A percentile compares a stretch with the other conserved stretches of the same genome.
phyloP scores from a whole-genome alignment of 2,113 vertebrate species.

The Neomonachus schauinslandi region DNA sequence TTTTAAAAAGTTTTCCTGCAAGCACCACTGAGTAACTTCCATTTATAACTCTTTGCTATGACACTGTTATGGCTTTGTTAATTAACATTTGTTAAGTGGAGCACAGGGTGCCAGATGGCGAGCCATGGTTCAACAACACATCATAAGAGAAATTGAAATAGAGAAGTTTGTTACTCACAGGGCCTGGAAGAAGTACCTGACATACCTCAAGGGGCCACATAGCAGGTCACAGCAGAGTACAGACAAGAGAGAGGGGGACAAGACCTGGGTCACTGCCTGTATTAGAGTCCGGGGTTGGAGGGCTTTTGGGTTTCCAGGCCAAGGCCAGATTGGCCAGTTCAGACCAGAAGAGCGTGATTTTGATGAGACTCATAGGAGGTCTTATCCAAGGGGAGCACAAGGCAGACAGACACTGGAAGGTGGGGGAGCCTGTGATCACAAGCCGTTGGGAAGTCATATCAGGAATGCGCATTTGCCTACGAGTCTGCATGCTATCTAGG shows the following conservation, averaged over 20 bases:
- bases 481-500: background rate
- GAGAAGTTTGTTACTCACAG: background rate
- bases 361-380: background rate
- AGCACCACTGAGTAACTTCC: background rate
- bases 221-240: background rate
- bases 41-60: background rate
- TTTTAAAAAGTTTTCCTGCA: background rate
- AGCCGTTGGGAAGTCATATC: background rate
- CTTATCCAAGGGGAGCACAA: background rate
- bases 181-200: background rate
- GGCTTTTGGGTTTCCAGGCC: background rate
- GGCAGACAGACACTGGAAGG: background rate
- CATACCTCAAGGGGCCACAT: background rate
- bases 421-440: background rate
- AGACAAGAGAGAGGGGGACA: background rate
- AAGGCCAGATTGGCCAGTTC: background rate
- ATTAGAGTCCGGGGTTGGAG: background rate
- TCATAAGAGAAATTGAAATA: background rate
- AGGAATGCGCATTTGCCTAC: background rate
- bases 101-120: background rate
- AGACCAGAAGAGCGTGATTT: background rate
- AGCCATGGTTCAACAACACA: background rate
- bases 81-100: background rate
- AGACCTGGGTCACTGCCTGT: background rate
- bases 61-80: background rate